Conservation (phyloP, 2,113 vertebrate species). For the Pelodiscus sinensis region DNA sequence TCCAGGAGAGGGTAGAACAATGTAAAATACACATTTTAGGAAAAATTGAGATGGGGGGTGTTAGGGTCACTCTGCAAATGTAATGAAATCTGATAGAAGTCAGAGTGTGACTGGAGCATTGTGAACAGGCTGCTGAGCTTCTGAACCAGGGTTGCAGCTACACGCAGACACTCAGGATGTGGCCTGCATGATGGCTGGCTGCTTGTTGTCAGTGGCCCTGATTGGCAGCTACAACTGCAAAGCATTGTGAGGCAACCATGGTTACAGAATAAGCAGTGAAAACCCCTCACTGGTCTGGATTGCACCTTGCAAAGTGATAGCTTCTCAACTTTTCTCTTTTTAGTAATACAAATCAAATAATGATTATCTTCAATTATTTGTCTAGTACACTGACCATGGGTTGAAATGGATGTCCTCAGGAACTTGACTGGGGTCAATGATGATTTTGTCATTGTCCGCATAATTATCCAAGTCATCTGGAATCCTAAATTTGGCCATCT, state of each 20-base stretch:
- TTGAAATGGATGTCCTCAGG: conserved; percentile 75
- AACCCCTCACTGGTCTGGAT: neutral
- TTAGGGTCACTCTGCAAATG: neutral
- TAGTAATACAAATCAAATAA: neutral
- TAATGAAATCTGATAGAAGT: neutral
- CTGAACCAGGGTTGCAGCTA: neutral
- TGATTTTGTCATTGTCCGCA: conserved; percentile 73
- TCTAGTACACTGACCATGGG: conserved; percentile 69
- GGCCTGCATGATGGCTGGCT: neutral
- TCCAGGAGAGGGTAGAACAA: neutral
- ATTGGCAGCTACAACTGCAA: neutral
- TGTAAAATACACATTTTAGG: neutral
- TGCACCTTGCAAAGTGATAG: neutral
- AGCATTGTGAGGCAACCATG: neutral
- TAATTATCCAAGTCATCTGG: conserved; percentile 70
- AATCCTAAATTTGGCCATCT: conserved; percentile 81
- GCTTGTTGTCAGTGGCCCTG: neutral
- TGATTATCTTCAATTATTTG: neutral
- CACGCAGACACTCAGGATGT: neutral
- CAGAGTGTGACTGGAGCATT: neutral
- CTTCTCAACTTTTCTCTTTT: neutral
- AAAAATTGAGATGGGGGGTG: neutral
- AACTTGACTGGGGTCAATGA: conserved; percentile 71
- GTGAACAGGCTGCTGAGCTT: neutral
- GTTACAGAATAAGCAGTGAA: neutral